Base-by-base conservation (phyloP, 2,888 invertebrate species). In the Amphipyra tragopoginis region DNA sequence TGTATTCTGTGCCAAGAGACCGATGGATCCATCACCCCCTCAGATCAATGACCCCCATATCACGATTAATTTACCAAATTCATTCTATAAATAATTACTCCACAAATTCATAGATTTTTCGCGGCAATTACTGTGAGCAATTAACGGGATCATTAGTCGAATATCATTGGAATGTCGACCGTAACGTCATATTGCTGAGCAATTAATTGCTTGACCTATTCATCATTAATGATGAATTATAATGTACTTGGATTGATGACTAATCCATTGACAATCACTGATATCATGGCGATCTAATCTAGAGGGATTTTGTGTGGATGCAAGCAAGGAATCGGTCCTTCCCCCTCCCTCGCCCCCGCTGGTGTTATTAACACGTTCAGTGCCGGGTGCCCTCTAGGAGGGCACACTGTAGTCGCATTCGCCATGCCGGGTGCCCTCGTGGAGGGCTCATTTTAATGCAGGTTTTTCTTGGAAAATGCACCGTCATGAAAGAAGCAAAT, bases 131-230 rank as follows among this genome's bases (percentile, higher is more conserved):
- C 51, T 49, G 40, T 40, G 56, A 66, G 68, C 62, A 75, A 80
- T 80, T 80, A 77, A 62, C 55, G 47, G 53, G 56, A 54, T 71
- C 80, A 75, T 81, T 80, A 81, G 65, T 67, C 61, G 56, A 77
- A 75, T 71, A 64, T 69, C 68, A 65, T 39, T 45, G 65, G 81
- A 71, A 74, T 75, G 63, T 66, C 71, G 53, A 65, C 65, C 79
- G 48, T 66, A 39, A 65, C 68, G 59, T 52, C 49, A 71, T 50
- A 77, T 54, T 65, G 58, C 58, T 40, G 44, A 74, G 55, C 70
- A 42, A 70, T 73, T 73, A 80, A 72, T 69, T 53, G 65, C 59
- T 69, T 55, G 44, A 60, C 43, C 39, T 49, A 52, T 69, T 69
- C 54, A 57, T 69, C 49, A 69, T 36, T 57, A 58, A 70, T 54